Percentiles rank a stretch among this genome's conserved stretches.
These are phyloP conservation scores for Pseudomyrmex sp. DNA, from an alignment of 1,140 invertebrate genomes.

Conservation along the genomic window DNA sequence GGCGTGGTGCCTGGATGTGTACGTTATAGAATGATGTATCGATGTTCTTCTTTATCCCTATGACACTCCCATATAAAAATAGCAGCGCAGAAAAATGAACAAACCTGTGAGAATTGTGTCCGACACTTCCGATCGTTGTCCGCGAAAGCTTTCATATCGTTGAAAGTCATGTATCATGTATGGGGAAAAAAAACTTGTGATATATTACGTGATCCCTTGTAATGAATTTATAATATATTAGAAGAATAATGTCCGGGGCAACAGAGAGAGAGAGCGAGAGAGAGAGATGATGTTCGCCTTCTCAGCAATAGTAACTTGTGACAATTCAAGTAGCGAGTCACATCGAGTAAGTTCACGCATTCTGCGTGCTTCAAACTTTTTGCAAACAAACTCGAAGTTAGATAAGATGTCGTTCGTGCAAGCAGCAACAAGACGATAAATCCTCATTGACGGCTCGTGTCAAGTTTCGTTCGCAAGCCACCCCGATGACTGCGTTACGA, in stretches of 20 bases:
- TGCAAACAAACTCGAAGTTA: neutral
- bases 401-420: constrained; percentile 1
- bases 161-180: constrained; percentile 16
- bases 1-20: constrained; percentile 64
- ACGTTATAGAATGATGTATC: constrained; percentile 59
- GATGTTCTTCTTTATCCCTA: neutral
- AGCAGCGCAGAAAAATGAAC: constrained; percentile 3
- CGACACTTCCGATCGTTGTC: constrained; percentile 19
- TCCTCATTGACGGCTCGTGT: constrained; percentile 64
- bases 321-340: neutral
- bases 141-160: constrained; percentile 7
- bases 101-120: constrained; percentile 36
- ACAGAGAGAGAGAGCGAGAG: no score
- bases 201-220: neutral
- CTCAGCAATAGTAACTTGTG: neutral
- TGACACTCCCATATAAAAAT: neutral
- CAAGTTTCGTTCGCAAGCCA: constrained; percentile 44
- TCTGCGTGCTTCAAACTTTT: neutral
- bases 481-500: constrained; percentile 44
- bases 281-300: neutral
- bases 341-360: neutral
- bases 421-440: neutral
- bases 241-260: no score
- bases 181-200: neutral
- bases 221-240: no score